Evolutionary conservation across 2,797 vertebrate genomes (phyloP).

Genomic region (Zalophus californianus): DNA sequence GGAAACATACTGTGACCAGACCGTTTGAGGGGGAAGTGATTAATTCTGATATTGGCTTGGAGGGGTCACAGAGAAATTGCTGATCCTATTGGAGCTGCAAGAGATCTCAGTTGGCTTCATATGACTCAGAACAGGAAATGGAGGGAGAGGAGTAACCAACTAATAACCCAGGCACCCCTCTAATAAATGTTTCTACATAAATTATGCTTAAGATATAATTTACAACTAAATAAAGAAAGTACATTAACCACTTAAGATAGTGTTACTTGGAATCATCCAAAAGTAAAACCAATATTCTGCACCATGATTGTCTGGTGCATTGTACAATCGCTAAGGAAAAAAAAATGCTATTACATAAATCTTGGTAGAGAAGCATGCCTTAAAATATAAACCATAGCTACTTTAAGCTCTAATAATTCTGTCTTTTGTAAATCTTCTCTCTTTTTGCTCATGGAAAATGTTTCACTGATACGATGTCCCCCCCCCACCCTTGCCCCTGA

Average conservation of each 20-base stretch:
- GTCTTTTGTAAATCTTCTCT: constrained; percentile 66
- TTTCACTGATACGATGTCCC: constrained; percentile 45
- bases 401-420: constrained; percentile 72
- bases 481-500: background rate
- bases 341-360: constrained; percentile 57
- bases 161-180: background rate
- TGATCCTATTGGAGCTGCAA: background rate
- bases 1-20: background rate
- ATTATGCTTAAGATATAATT: background rate
- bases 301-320: constrained; percentile 33
- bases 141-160: background rate
- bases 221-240: constrained; percentile 7
- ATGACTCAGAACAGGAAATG: background rate
- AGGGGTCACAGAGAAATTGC: background rate
- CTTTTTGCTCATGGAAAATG: constrained; percentile 57
- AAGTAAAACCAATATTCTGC: constrained; percentile 30
- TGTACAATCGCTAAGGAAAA: background rate
- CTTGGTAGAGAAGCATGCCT: constrained; percentile 6
- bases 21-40: background rate
- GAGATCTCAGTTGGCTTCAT: background rate
- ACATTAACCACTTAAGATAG: constrained; percentile 22
- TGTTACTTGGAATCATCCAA: background rate
- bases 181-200: constrained; percentile 51
- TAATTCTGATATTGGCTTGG: background rate
- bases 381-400: constrained; percentile 63